Evolutionary conservation across 2,888 invertebrate species (phyloP), one percentile per base, ranked within the genome.

Genomic region (Calameuta filiformis): DNA sequence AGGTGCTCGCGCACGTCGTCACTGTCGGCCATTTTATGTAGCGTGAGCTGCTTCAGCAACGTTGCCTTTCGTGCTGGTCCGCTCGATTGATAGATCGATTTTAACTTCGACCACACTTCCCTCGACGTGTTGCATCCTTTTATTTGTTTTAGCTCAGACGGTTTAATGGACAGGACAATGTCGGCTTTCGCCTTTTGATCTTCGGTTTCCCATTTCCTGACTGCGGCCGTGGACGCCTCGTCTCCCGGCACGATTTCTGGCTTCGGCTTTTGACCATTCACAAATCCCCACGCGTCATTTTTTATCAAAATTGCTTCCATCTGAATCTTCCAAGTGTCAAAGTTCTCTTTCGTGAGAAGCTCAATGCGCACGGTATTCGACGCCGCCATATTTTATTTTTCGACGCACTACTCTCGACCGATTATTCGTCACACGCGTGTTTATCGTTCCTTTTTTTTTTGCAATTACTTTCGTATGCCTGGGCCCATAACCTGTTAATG

Each of bases 21-120:
- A 12, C 77, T 34, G 56, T 79, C 73, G 30, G n/a, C 35, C 80
- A 80, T 79, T 73, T 76, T 79, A 11, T 79, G 71, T 23, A 79
- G 56, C 30, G 79, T 79, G n/a, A 81, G 74, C 35, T 74, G 68
- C 35, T 81, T 80, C 40, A 81, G 69, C n/a, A 80, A 68, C 23
- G 77, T 80, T 30, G 81, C 81, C 73, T 81, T 81, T 30, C 75
- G 76, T 12, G 80, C 80, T 31, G 79, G 79, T 1, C 81, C 77
- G 69, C 83, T 86, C 33, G 89, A 90, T 82, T 89, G 85, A 73
- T 88, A 89, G 37, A 87, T 88, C 12, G 76, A 56, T 74, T 89
- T 79, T 34, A 91, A 81, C 78, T 87, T 91, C 3, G 82, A n/a
- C 91, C 90, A 92, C 23, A 90, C 80, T 68, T 87, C 85, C 23